phyloP scores from a whole-genome alignment of 2,888 invertebrate genomes.

The Cerastis leucographa region DNA sequence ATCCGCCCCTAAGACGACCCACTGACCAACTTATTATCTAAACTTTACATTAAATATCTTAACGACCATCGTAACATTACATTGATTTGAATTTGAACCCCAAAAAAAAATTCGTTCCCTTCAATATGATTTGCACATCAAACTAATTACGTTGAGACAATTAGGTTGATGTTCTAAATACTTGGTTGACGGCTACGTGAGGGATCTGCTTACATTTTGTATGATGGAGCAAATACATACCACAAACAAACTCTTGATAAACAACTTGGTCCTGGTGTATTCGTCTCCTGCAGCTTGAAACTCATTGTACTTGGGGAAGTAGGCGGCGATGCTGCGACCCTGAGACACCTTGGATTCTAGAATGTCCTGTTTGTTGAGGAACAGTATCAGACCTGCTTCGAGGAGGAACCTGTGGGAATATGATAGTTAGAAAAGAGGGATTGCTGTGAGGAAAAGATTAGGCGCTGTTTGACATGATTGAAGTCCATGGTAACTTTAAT shows the following conservation, averaged over 20 bases:
- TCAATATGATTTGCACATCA: too few relatives aligned
- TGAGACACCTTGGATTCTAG: slow-evolving; percentile 93
- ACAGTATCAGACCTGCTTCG: slow-evolving; percentile 94
- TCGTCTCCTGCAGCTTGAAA: slow-evolving; percentile 91
- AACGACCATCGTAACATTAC: too few relatives aligned
- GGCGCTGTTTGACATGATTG: slow-evolving; percentile 12
- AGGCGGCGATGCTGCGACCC: slow-evolving; percentile 91
- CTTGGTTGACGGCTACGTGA: too few relatives aligned
- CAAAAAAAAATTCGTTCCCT: too few relatives aligned
- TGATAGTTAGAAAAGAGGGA: background rate
- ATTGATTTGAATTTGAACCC: too few relatives aligned
- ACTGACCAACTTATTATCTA: too few relatives aligned
- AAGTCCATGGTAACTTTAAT: too few relatives aligned
- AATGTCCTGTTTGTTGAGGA: slow-evolving; percentile 95
- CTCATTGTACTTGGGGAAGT: slow-evolving; percentile 92
- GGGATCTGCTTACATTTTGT: too few relatives aligned
- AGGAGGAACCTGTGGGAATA: slow-evolving; percentile 91
- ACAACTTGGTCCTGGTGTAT: slow-evolving; percentile 92
- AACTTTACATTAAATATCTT: too few relatives aligned
- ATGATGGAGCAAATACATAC: slow-evolving; percentile 79
- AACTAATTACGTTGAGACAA: too few relatives aligned
- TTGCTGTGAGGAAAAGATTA: slow-evolving; percentile 12
- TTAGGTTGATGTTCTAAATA: too few relatives aligned
- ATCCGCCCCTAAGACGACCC: too few relatives aligned
- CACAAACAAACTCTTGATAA: slow-evolving; percentile 92